Percentiles rank a stretch among this genome's conserved stretches.
These are phyloP conservation scores for Leptodactylus fallax DNA, from an alignment of 2,797 vertebrate genomes.

Conservation along the genomic window DNA sequence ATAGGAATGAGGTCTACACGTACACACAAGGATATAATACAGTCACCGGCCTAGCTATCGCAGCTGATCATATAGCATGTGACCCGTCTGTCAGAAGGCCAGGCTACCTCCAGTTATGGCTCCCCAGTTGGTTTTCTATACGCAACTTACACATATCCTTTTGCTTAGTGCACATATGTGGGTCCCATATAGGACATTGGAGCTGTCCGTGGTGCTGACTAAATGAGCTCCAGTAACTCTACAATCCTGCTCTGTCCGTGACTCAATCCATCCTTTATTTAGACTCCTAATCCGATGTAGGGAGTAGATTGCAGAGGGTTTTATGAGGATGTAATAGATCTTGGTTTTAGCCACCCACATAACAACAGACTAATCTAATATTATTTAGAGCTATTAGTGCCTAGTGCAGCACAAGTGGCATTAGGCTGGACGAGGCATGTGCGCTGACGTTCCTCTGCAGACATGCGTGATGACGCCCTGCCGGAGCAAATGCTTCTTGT, in stretches of 20 bases:
- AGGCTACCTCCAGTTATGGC: not conserved
- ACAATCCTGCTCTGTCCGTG: constrained; percentile 18
- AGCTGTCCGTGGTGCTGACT: constrained; percentile 53
- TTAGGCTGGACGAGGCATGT: constrained; percentile 12
- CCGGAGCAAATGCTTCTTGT: not conserved
- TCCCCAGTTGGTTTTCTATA: constrained; percentile 27
- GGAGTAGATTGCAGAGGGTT: constrained; percentile 34
- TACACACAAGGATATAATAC: too few species aligned
- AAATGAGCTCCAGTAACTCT: not conserved
- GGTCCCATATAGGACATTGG: constrained; percentile 29
- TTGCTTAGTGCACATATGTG: not conserved
- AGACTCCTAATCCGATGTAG: constrained; percentile 57
- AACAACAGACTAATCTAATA: constrained; percentile 61
- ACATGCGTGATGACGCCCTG: not conserved
- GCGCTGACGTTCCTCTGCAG: not conserved
- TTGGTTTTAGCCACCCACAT: constrained; percentile 57
- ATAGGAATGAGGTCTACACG: too few species aligned
- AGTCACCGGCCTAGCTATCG: too few species aligned
- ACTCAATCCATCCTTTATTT: constrained; percentile 59
- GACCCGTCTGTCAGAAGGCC: not conserved
- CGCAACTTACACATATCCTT: not conserved
- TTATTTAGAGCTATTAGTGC: constrained; percentile 46
- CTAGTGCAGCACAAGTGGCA: constrained; percentile 33
- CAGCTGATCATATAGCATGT: not conserved
- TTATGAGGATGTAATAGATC: constrained; percentile 50